Base-by-base conservation (phyloP, 2,113 vertebrate species). In the Cyprinodon variegatus region DNA sequence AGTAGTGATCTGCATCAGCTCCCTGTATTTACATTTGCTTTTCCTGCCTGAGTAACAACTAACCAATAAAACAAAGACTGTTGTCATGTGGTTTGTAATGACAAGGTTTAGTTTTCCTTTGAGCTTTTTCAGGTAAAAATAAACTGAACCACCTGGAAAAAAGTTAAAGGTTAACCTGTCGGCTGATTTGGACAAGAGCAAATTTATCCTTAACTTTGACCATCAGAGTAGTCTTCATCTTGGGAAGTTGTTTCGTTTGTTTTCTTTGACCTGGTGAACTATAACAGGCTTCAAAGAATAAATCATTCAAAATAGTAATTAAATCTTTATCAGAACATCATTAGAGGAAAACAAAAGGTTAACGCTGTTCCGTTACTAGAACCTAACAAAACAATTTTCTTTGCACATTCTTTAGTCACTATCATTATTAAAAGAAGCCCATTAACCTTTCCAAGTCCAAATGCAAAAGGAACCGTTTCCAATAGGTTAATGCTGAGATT, bases 371-470 rank as follows among this genome's bases (percentile, higher is more conserved):
- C 43, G 70, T n/a, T 37, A 11, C 22, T 17, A 20, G 70, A 17
- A 62, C 39, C 39, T 69, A 82, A 71, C 68, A 60, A 72, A 61
- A 61, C 70, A 40, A 63, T 74, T 85, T 20, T 62, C 76, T 61
- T 38, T 46, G 62, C 72, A 65, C 37, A 46, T 60, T 57, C 74
- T 69, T 65, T 46, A 71, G 82, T 86, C 29, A n/a, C 83, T 85
- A 83, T 59, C 68, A 80, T 83, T 71, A 57, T 65, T 61, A 13
- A 59, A 89, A 84, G 53, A 15, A 74, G 67, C 77, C 84, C 67
- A 89, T 90, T 91, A 90, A 92, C 91, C 88, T 90, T 92, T 90
- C 86, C 71, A 84, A 76, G 57, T 70, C 66, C 70, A 65, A 79
- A 89, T 81, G 72, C 76, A 90, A 84, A 29, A 91, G 86, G 13